Evolutionary conservation across 2,797 vertebrate genomes (phyloP).

Genomic region (Erithacus rubecula): DNA sequence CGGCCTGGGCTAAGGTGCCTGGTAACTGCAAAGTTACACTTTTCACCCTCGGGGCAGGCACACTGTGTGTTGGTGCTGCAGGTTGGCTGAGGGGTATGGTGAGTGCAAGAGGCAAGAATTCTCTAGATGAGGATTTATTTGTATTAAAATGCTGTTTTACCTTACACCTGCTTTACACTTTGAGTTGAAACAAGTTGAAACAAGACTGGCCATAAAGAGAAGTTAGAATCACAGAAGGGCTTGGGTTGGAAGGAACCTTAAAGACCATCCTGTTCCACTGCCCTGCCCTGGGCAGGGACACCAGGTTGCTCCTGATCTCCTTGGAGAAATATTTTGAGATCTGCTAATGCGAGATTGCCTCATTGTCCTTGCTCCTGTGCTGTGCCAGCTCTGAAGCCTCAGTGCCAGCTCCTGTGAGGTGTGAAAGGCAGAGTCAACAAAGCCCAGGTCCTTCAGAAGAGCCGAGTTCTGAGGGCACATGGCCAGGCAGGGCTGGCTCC

Average conservation of each 20-base stretch:
- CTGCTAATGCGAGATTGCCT: rapidly evolving
- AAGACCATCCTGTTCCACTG: background rate
- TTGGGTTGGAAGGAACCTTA: background rate
- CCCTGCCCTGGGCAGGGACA: background rate
- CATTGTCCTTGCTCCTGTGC: background rate
- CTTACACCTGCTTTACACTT: background rate
- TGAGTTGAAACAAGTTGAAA: background rate
- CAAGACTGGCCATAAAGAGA: background rate
- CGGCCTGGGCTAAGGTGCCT: slow-evolving; percentile 26
- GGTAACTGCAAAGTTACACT: background rate
- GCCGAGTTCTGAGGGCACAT: background rate
- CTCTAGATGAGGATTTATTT: background rate
- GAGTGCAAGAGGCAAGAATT: background rate
- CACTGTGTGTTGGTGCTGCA: rapidly evolving
- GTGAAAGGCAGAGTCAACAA: background rate
- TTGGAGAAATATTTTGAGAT: background rate
- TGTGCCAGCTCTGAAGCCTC: background rate
- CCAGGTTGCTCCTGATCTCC: background rate
- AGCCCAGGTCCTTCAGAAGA: background rate
- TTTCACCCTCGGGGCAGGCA: background rate
- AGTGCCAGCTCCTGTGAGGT: background rate
- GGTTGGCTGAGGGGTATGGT: background rate
- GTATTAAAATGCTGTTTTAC: background rate
- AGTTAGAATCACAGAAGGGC: background rate
- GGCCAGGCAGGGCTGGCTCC: background rate